These are phyloP conservation scores for Noctua janthe DNA, from an alignment of 2,888 invertebrate genomes.

Conservation along the genomic window DNA sequence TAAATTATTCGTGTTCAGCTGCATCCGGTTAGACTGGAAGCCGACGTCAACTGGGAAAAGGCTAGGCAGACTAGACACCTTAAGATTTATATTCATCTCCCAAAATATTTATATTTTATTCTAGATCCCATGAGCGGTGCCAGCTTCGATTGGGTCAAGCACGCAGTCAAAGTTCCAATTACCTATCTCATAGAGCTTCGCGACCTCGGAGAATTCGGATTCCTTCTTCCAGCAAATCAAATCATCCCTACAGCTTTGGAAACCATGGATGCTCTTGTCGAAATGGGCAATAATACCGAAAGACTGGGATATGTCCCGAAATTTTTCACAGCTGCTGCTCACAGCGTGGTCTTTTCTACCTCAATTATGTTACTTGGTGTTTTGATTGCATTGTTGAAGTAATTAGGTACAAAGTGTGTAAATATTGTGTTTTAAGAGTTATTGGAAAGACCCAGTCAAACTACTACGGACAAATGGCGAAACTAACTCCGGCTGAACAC, in stretches of 20 bases:
- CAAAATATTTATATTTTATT: conserved; percentile 40
- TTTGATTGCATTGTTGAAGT: conserved; percentile 49
- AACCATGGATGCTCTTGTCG: conserved; percentile 90
- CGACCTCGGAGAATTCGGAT: conserved; percentile 90
- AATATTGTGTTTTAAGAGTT: neutral
- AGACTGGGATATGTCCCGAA: conserved; percentile 70
- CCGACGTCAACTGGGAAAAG: neutral
- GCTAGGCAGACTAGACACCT: neutral
- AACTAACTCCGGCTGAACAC: neutral
- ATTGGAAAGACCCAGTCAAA: neutral
- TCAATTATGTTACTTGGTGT: conserved; percentile 65
- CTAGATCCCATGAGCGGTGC: conserved; percentile 88
- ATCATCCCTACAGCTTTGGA: conserved; percentile 91
- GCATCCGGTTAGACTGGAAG: neutral
- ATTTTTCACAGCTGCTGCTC: conserved; percentile 45
- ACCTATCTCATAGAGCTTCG: conserved; percentile 91
- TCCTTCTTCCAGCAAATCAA: conserved; percentile 88
- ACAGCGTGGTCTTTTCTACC: conserved; percentile 63
- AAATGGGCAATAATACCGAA: conserved; percentile 82
- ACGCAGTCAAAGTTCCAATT: conserved; percentile 86
- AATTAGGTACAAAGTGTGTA: neutral
- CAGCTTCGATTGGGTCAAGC: conserved; percentile 91
- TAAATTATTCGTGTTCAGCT: neutral
- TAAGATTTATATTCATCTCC: neutral
- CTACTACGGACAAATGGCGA: neutral